Evolutionary conservation across 1,140 invertebrate species (phyloP).

Genomic region (Palaemon carinicauda): DNA sequence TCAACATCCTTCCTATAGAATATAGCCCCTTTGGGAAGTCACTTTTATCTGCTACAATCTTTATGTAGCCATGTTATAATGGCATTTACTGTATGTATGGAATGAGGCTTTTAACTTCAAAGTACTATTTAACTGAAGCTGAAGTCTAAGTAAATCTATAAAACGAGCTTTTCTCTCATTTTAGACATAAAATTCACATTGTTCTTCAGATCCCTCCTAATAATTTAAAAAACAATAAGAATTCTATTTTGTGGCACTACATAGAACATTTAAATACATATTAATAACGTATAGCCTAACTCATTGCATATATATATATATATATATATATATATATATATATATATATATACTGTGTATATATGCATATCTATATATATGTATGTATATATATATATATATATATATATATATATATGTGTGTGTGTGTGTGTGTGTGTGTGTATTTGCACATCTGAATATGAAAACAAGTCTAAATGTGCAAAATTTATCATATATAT

Average conservation of each 20-base stretch:
- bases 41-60: background rate
- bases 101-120: too few relatives aligned
- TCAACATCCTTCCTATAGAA: too few relatives aligned
- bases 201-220: too few relatives aligned
- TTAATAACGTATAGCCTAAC: too few relatives aligned
- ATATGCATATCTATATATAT: background rate
- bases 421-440: background rate
- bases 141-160: too few relatives aligned
- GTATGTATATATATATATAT: background rate
- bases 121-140: too few relatives aligned
- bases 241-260: too few relatives aligned
- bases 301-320: background rate
- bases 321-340: slow-evolving; percentile 23
- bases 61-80: background rate
- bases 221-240: too few relatives aligned
- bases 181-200: too few relatives aligned
- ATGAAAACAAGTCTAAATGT: background rate
- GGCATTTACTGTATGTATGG: too few relatives aligned
- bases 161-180: too few relatives aligned
- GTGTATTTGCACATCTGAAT: background rate
- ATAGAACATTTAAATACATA: background rate
- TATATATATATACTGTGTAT: background rate
- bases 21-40: too few relatives aligned
- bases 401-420: background rate
- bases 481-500: background rate